Evolutionary conservation across 2,797 vertebrate species (phyloP).

Genomic region (Knipowitschia caucasica): DNA sequence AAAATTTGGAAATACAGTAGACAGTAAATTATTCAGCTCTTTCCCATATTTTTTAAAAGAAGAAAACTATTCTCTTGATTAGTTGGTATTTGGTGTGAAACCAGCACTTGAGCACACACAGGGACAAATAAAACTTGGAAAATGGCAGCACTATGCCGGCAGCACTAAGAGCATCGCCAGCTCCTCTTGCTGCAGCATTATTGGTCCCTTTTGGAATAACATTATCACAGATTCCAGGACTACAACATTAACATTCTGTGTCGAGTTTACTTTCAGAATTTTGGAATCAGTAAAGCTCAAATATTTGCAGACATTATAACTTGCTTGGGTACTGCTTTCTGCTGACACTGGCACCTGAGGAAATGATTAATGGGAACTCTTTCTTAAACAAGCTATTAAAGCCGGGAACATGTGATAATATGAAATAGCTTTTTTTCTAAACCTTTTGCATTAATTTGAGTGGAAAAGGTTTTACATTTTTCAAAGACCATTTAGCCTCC

Average conservation of each 20-base stretch:
- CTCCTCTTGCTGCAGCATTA: conserved; percentile 13
- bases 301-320: conserved; percentile 12
- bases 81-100: conserved; percentile 7
- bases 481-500: conserved; percentile 31
- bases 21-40: too few species aligned
- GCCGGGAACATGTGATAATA: conserved; percentile 22
- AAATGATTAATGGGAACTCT: conserved; percentile 14
- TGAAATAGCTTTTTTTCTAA: conserved; percentile 36
- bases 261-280: conserved; percentile 18
- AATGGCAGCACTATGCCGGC: conserved; percentile 20
- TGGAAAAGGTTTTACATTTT: conserved; percentile 10
- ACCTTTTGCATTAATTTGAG: conserved; percentile 19
- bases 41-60: not conserved
- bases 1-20: too few species aligned
- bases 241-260: conserved; percentile 21
- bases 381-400: conserved; percentile 28
- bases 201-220: conserved; percentile 23
- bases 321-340: conserved; percentile 6
- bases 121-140: conserved; percentile 18
- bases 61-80: not conserved
- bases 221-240: conserved; percentile 27
- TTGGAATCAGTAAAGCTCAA: conserved; percentile 5
- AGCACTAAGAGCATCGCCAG: conserved; percentile 10
- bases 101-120: conserved; percentile 11
- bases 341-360: conserved; percentile 20